phyloP scores from a whole-genome alignment of 2,797 vertebrate species.

The Otolemur crassicaudatus region DNA sequence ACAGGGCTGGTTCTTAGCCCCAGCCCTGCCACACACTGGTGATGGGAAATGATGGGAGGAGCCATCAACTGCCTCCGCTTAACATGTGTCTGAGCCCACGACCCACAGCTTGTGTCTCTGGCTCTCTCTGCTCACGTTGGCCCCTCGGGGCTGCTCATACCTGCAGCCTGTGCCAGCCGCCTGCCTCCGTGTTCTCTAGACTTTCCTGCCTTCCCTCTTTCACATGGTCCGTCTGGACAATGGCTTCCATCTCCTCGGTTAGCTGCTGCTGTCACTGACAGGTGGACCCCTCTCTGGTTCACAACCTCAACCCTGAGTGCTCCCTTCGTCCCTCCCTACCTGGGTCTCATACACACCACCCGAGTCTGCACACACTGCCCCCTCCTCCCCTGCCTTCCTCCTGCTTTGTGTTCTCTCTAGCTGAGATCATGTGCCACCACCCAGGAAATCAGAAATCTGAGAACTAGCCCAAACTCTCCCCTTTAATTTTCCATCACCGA shows the following conservation, averaged over 20 bases:
- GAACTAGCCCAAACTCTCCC: neutral
- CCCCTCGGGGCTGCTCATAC: no score
- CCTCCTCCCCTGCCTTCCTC: neutral
- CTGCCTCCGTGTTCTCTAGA: neutral
- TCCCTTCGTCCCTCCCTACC: neutral
- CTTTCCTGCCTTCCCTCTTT: neutral
- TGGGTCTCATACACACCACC: neutral
- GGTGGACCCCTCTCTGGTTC: neutral
- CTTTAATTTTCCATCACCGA: neutral
- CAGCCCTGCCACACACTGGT: neutral
- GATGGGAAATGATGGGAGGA: neutral
- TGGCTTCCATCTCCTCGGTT: neutral
- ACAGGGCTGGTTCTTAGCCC: neutral
- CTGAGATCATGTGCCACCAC: neutral
- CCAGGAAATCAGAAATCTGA: neutral
- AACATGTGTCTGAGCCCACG: neutral
- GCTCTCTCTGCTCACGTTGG: neutral
- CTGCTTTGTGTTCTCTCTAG: fast-evolving
- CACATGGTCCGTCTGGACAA: neutral
- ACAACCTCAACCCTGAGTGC: neutral
- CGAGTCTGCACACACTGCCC: neutral
- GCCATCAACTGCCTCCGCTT: neutral
- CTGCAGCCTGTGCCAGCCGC: neutral
- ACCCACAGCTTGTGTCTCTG: neutral
- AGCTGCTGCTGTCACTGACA: neutral